Conservation (phyloP, 2,113 vertebrate species). For the Craseonycteris thonglongyai region DNA sequence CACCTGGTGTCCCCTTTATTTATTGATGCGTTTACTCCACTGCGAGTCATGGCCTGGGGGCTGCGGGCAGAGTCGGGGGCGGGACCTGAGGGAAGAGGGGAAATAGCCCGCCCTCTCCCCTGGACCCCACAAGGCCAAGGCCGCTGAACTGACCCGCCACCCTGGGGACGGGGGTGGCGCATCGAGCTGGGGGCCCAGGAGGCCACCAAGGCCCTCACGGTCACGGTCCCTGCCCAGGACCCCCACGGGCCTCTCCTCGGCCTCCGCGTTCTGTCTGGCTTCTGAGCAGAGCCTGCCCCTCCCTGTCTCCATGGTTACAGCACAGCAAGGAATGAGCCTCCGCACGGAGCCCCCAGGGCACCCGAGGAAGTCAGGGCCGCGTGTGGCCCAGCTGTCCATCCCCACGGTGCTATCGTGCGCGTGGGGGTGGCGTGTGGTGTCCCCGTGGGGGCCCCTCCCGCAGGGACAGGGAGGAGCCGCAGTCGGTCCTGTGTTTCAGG, state of each 20-base stretch:
- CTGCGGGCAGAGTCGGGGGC: too few species aligned
- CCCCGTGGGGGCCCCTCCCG: background rate
- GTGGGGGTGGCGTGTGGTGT: too few species aligned
- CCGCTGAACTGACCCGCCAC: accelerated
- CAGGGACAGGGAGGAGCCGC: accelerated
- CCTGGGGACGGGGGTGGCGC: background rate
- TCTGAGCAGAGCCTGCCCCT: background rate
- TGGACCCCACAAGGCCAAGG: accelerated
- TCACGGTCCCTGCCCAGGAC: accelerated
- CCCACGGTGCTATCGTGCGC: too few species aligned
- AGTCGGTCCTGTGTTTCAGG: too few species aligned
- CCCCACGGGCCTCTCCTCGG: background rate
- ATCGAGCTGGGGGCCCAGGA: accelerated
- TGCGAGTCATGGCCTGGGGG: too few species aligned
- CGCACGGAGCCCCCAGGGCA: background rate
- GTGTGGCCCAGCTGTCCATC: too few species aligned
- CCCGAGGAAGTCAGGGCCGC: background rate
- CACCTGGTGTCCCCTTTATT: accelerated
- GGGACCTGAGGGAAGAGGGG: too few species aligned
- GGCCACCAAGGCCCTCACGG: accelerated
- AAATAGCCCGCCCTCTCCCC: background rate
- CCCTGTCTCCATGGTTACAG: background rate
- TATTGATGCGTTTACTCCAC: too few species aligned
- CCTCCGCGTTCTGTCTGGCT: accelerated
- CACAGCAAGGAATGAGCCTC: too few species aligned